Percentiles rank a stretch among this genome's conserved stretches.
These are phyloP conservation scores for Pemphredon lugubris DNA, from an alignment of 2,888 invertebrate genomes.

Conservation along the genomic window DNA sequence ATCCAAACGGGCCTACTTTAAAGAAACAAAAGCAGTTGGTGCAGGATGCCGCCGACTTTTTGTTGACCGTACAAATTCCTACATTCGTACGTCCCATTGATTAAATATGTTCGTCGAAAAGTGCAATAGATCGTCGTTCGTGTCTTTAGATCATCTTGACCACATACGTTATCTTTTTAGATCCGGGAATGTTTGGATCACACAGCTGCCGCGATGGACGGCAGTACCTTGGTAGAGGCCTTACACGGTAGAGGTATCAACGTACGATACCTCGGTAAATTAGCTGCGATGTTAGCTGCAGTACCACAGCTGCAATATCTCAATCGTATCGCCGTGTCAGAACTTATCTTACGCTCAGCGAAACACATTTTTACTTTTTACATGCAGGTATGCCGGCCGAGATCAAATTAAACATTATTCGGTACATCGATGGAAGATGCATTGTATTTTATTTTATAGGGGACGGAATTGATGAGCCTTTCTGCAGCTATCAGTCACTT, in stretches of 20 bases:
- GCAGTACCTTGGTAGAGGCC: conserved; percentile 94
- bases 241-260: conserved; percentile 98
- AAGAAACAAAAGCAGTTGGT: conserved; percentile 94
- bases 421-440: neutral
- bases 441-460: conserved; percentile 80
- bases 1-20: conserved; percentile 86
- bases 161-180: conserved; percentile 70
- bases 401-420: neutral
- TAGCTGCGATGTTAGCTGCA: conserved; percentile 89
- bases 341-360: conserved; percentile 93
- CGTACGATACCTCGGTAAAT: conserved; percentile 97
- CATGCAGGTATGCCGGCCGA: conserved; percentile 87
- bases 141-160: neutral
- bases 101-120: neutral
- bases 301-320: conserved; percentile 92
- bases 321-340: conserved; percentile 94
- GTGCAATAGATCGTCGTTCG: neutral
- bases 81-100: conserved; percentile 88
- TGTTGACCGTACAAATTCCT: conserved; percentile 96
- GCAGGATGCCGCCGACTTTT: conserved; percentile 97
- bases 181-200: conserved; percentile 95
- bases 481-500: conserved; percentile 97
- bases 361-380: conserved; percentile 97
- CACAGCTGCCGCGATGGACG: conserved; percentile 97
- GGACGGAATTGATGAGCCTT: conserved; percentile 94